Evolutionary conservation across 2,888 invertebrate species (phyloP).

Genomic region (Artemia sp.): DNA sequence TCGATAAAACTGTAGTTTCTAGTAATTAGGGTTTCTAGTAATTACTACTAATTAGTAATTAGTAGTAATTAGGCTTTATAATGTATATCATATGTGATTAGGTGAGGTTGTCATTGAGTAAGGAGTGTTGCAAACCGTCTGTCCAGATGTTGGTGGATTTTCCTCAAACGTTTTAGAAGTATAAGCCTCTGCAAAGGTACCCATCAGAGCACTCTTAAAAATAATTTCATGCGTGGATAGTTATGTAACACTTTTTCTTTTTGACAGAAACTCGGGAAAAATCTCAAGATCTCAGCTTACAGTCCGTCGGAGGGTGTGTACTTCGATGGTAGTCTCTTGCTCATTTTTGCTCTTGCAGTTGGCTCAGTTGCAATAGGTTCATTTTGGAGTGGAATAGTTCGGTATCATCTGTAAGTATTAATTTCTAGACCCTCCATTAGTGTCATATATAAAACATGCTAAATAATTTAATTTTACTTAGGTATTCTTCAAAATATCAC

Average conservation of each 20-base stretch:
- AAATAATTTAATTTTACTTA: background rate
- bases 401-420: conserved; percentile 21
- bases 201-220: too few relatives aligned
- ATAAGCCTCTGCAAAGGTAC: too few relatives aligned
- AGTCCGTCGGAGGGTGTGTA: background rate
- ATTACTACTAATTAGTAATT: too few relatives aligned
- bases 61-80: too few relatives aligned
- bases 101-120: too few relatives aligned
- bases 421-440: background rate
- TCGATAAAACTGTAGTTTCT: too few relatives aligned
- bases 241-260: background rate
- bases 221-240: background rate
- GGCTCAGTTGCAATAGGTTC: conserved; percentile 21
- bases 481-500: background rate
- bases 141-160: too few relatives aligned
- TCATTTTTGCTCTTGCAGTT: conserved; percentile 21
- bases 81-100: too few relatives aligned
- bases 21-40: too few relatives aligned
- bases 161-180: too few relatives aligned
- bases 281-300: background rate
- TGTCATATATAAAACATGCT: background rate
- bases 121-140: too few relatives aligned
- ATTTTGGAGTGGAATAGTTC: conserved; percentile 22
- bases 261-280: background rate
- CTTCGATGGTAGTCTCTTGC: conserved; percentile 14